These are phyloP conservation scores for Uropsilus gracilis DNA, from an alignment of 2,113 vertebrate genomes.

Conservation along the genomic window DNA sequence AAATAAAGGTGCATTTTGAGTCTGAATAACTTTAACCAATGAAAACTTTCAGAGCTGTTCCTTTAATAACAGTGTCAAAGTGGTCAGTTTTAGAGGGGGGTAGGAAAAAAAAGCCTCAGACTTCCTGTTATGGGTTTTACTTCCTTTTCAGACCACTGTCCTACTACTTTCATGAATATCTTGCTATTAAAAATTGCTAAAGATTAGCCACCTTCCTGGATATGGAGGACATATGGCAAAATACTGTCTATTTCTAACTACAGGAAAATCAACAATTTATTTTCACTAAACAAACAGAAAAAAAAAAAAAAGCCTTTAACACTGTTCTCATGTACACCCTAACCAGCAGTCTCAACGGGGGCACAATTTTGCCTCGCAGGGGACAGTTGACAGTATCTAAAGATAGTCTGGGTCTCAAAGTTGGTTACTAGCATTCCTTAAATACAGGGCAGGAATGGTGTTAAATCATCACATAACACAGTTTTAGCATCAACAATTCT, in stretches of 20 bases:
- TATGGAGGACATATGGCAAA: neutral
- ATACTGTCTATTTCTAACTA: neutral
- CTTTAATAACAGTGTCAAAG: slow-evolving; percentile 36
- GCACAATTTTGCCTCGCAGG: neutral
- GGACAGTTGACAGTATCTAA: neutral
- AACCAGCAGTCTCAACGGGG: neutral
- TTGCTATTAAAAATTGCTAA: slow-evolving; percentile 47
- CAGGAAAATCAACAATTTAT: neutral
- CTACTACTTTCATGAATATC: neutral
- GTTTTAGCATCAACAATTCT: neutral
- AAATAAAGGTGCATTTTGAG: slow-evolving; percentile 6
- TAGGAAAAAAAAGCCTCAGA: neutral
- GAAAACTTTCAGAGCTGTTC: neutral
- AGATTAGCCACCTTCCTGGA: neutral
- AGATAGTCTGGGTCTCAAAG: neutral
- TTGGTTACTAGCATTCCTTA: no score
- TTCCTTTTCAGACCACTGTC: slow-evolving; percentile 55
- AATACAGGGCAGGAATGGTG: neutral
- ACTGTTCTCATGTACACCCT: neutral
- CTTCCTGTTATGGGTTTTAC: slow-evolving; percentile 63
- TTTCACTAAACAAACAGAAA: no score
- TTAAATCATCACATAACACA: neutral
- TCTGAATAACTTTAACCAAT: neutral
- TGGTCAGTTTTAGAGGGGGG: slow-evolving; percentile 2
- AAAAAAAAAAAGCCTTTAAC: neutral